Evolutionary conservation across 1,140 invertebrate species (phyloP), one percentile per base, ranked within the genome.

Genomic region (Pachypeltis micranthus): DNA sequence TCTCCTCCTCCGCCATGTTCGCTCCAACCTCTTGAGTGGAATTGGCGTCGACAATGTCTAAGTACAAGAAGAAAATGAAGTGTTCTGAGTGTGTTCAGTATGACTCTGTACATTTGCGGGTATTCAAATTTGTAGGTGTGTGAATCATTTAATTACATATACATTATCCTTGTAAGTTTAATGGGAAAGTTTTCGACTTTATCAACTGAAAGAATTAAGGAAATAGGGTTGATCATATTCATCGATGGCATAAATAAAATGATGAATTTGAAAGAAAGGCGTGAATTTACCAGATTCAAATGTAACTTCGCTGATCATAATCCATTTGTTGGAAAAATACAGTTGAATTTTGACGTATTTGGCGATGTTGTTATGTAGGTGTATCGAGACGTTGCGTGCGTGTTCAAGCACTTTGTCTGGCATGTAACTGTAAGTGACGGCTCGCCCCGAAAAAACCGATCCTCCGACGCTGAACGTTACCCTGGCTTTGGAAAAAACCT

Each of bases 241-340:
- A n/a, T n/a, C n/a, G n/a, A n/a, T n/a, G n/a, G n/a, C n/a, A n/a
- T n/a, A 58, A 58, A 58, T 12, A 26, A 58, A 26, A 29, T 31
- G 19, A 59, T 27, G 28, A 27, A 59, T 59, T 39, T 59, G n/a
- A 19, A 29, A 29, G 16, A 29, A 59, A n/a, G 16, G n/a, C n/a
- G n/a, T n/a, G n/a, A n/a, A n/a, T n/a, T 62, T 28, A 86, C 84
- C 78, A 59, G 81, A 83, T 54, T 83, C 78, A 69, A 86, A 86
- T 29, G 77, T 78, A 7, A 91, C 80, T 76, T 91, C 90, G 70
- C 86, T 85, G 44, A 92, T 80, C 73, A 92, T 81, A 63, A 92
- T 83, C 87, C 87, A 90, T 47, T 80, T 78, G 24, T 83, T 78
- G 27, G 84, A 83, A 71, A 90, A 92, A 72, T 81, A 84, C 2